Percentiles rank a stretch among this genome's conserved stretches.
These are phyloP conservation scores for Callyntrura sp. DNA, from an alignment of 2,888 invertebrate species.

Conservation along the genomic window DNA sequence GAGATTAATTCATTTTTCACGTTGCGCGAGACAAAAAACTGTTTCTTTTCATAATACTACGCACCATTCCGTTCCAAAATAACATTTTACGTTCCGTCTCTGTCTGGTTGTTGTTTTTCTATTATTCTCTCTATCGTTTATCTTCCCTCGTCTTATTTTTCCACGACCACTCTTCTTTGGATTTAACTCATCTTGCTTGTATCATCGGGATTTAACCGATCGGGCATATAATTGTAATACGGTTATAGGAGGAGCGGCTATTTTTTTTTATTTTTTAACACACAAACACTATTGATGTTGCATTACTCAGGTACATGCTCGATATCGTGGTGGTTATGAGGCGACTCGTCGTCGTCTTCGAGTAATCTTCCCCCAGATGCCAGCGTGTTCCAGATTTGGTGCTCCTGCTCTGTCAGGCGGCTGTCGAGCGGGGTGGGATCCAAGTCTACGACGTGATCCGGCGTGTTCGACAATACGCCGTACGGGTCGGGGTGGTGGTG, in stretches of 20 bases:
- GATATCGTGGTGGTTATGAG: too few species aligned
- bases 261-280: too few species aligned
- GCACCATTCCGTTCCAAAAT: not conserved
- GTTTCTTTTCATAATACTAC: not conserved
- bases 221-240: not conserved
- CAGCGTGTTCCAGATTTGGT: not conserved
- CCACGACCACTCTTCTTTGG: too few species aligned
- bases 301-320: slow-evolving; percentile 36
- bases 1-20: too few species aligned
- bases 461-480: not conserved
- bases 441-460: not conserved
- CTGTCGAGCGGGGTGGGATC: not conserved
- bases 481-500: not conserved
- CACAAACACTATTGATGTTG: not conserved
- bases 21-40: too few species aligned
- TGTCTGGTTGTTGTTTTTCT: too few species aligned
- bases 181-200: not conserved
- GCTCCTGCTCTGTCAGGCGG: not conserved
- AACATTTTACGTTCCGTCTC: not conserved
- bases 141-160: too few species aligned
- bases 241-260: too few species aligned
- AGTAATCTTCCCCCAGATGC: not conserved
- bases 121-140: too few species aligned
- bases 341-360: not conserved
- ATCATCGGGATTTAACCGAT: not conserved